phyloP scores from a whole-genome alignment of 2,113 vertebrate species.

The Chiloscyllium plagiosum region DNA sequence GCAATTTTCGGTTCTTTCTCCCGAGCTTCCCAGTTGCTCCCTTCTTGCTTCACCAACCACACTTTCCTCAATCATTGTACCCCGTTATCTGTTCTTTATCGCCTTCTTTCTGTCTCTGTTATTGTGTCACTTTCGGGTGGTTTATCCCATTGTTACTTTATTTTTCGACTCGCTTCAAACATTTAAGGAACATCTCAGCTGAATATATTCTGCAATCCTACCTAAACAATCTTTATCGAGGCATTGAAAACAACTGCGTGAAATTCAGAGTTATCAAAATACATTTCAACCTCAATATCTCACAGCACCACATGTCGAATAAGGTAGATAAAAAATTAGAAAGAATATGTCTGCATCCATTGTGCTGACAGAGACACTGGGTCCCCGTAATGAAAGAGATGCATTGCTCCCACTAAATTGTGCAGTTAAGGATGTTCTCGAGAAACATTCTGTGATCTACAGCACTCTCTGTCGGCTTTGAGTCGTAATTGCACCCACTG shows the following conservation, averaged over 20 bases:
- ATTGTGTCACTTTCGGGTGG: neutral
- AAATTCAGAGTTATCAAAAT: too few relatives aligned
- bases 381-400: neutral
- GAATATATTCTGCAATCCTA: neutral
- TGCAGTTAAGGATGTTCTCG: neutral
- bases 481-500: neutral
- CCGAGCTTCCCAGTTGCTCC: neutral
- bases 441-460: conserved; percentile 42
- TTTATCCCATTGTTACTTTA: neutral
- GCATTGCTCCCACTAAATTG: neutral
- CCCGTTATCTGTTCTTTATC: neutral
- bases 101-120: neutral
- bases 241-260: neutral
- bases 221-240: neutral
- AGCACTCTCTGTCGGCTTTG: conserved; percentile 54
- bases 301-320: neutral
- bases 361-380: neutral
- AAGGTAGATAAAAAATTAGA: neutral
- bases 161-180: neutral
- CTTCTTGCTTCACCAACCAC: neutral
- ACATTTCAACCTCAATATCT: neutral
- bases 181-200: conserved; percentile 18
- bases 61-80: neutral
- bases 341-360: neutral
- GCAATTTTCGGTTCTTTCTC: neutral